These are phyloP conservation scores for Euspilapteryx auroguttella DNA, from an alignment of 2,888 invertebrate species.

Conservation along the genomic window DNA sequence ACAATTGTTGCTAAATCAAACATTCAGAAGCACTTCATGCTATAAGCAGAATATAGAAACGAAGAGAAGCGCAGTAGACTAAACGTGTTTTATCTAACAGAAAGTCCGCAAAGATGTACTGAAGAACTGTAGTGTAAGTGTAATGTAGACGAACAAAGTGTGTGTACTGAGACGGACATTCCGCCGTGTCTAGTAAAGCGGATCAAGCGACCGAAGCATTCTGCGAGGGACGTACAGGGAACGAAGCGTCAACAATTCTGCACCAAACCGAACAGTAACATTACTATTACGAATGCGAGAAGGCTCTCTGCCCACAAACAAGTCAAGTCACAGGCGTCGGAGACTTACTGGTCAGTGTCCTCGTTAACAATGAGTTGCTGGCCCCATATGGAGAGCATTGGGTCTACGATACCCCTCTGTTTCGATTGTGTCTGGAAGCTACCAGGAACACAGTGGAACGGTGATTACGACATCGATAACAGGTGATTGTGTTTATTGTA, in stretches of 20 bases:
- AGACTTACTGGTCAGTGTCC: slow-evolving; percentile 95
- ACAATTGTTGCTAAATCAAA: no score
- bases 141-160: no score
- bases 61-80: not conserved
- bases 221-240: no score
- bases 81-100: not conserved
- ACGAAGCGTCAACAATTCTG: no score
- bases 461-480: slow-evolving; percentile 32
- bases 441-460: slow-evolving; percentile 50
- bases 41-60: slow-evolving; percentile 1
- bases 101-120: no score
- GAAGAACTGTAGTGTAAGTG: no score
- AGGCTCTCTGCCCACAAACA: slow-evolving; percentile 9
- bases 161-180: no score
- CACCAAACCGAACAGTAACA: no score
- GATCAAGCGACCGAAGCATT: no score
- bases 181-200: no score
- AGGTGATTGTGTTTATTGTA: no score
- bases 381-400: slow-evolving; percentile 98
- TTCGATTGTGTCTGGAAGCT: slow-evolving; percentile 87
- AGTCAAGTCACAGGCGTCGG: slow-evolving; percentile 32
- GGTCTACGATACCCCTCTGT: slow-evolving; percentile 96
- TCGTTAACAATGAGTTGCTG: slow-evolving; percentile 97
- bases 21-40: slow-evolving; percentile 6
- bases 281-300: no score